These are phyloP conservation scores for Saguinus midas DNA, from an alignment of 2,113 vertebrate species.

Conservation along the genomic window DNA sequence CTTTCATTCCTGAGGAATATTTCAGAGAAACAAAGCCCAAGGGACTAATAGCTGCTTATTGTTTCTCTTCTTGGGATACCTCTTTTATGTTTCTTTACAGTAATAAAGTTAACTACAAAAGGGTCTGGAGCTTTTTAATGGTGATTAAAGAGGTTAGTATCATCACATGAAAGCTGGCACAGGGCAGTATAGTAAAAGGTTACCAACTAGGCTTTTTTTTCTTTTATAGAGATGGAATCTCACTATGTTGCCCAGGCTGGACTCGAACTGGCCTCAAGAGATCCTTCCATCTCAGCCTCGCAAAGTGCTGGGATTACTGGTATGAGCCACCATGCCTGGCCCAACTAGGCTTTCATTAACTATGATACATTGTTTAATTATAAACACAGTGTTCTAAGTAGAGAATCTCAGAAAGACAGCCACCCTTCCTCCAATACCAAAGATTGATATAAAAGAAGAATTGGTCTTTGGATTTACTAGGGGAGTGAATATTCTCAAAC, in stretches of 20 bases:
- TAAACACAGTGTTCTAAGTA: conserved; percentile 22
- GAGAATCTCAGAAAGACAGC: not conserved
- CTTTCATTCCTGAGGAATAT: not conserved
- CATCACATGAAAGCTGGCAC: not conserved
- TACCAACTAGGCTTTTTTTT: not conserved
- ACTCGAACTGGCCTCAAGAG: too few relatives aligned
- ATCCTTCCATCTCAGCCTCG: too few relatives aligned
- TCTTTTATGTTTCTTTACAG: not conserved
- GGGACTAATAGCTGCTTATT: not conserved
- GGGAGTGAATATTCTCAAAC: not conserved
- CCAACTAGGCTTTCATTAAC: not conserved
- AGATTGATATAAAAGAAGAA: not conserved
- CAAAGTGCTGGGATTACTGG: too few relatives aligned
- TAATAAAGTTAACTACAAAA: conserved; percentile 22
- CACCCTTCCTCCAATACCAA: not conserved
- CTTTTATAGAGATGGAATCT: too few relatives aligned
- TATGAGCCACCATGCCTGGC: too few relatives aligned
- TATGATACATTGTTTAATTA: not conserved
- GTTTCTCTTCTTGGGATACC: not conserved
- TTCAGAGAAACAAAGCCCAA: not conserved
- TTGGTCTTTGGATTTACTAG: not conserved
- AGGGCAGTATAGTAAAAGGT: conserved; percentile 1
- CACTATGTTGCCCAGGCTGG: too few relatives aligned
- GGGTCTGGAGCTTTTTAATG: not conserved
- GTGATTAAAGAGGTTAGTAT: not conserved